Evolutionary conservation across 2,888 invertebrate genomes (phyloP), one percentile per base, ranked within the genome.

Genomic region (Prenolepis imparis): DNA sequence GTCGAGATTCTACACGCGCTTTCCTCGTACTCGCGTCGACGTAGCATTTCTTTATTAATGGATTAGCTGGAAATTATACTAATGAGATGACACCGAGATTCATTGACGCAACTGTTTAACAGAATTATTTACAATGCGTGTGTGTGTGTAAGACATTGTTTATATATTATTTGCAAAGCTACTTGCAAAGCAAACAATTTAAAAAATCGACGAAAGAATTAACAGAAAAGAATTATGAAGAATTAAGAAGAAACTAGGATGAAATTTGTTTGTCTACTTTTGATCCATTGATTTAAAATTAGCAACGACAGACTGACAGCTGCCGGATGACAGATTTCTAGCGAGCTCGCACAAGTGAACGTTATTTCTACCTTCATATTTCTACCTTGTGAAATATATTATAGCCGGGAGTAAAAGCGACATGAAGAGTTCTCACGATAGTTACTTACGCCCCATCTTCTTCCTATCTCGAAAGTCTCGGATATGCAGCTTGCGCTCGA

Each of bases 381-480:
- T 63, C 70, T 41, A 78, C 44, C 12, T 70, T 24, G 57, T 12
- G 44, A 24, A 15, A 59, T 70, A 59, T 59, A 70, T 72, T 72
- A 59, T 72, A 68, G 44, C 18, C 39, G 18, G 52, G 57, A 57
- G 78, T 70, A 36, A 80, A 80, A 59, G 59, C 59, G 59, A 28
- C 72, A 41, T 36, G 72, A 59, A 70, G 59, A 80, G 70, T 80
- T 80, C 59, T 52, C 59, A 59, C 78, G 78, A 80, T 78, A 80
- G 72, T 80, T 70, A 70, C 70, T 78, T 41, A 70, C 18, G 59
- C 32, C 59, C 72, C 59, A 59, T 80, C 70, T 70, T 78, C 75
- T 64, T 48, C 24, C 12, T 77, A 70, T 78, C 52, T 52, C 72
- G 72, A 41, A 44, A 57, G 44, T 72, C 59, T 44, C 59, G 72